Conservation (phyloP, 1,140 invertebrate genomes). For the Brachionus angularis region DNA sequence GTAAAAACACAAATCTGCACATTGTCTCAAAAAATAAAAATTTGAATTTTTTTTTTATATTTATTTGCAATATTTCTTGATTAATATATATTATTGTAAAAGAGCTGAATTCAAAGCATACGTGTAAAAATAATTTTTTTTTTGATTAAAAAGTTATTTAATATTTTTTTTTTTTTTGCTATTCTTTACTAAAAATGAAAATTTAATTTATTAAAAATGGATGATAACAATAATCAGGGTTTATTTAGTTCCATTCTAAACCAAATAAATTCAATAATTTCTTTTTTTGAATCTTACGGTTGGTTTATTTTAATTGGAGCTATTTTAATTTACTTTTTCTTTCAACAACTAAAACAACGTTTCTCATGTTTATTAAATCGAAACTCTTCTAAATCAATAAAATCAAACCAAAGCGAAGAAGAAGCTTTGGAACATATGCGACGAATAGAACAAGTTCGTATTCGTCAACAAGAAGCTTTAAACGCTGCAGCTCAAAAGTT, state of each 20-base stretch:
- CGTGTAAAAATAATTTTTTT: too few relatives aligned
- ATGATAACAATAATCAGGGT: too few relatives aligned
- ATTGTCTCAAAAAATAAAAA: too few relatives aligned
- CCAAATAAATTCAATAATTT: neutral
- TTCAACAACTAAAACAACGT: neutral
- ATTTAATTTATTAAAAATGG: slow-evolving; percentile 16
- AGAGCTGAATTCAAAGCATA: too few relatives aligned
- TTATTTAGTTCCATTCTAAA: too few relatives aligned
- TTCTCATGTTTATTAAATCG: neutral
- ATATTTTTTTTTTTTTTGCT: too few relatives aligned
- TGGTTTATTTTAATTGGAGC: slow-evolving; percentile 15
- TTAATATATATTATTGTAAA: too few relatives aligned
- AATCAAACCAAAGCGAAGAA: slow-evolving; percentile 37
- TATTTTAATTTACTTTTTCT: slow-evolving; percentile 9
- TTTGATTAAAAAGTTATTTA: too few relatives aligned
- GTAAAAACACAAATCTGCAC: too few relatives aligned
- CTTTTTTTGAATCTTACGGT: slow-evolving; percentile 26
- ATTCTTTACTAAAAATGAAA: neutral
- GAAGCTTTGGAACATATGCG: slow-evolving; percentile 2
- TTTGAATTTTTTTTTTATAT: too few relatives aligned
- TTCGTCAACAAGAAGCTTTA: slow-evolving; percentile 20
- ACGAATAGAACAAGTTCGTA: slow-evolving; percentile 12
- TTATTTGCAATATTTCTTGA: too few relatives aligned
- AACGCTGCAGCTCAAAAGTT: slow-evolving; percentile 11
- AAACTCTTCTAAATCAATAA: neutral